Percentiles rank a stretch among this genome's conserved stretches.
Evolutionary conservation across 2,113 vertebrate species (phyloP).

Genomic region (Balaenoptera acutorostrata): DNA sequence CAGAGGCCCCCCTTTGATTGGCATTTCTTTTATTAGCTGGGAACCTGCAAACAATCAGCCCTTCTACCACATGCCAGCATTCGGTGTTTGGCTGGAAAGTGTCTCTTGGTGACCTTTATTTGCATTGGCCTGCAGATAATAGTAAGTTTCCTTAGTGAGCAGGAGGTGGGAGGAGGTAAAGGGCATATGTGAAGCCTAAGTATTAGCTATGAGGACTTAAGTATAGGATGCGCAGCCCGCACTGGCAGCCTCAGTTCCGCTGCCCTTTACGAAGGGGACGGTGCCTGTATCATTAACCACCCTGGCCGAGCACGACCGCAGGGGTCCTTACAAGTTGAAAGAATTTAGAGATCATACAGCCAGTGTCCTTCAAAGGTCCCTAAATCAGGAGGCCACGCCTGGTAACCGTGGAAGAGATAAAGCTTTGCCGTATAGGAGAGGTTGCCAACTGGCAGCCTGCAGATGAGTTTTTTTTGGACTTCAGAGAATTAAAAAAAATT

Average conservation of each 20-base stretch:
- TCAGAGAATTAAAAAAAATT: not conserved
- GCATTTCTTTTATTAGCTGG: constrained; percentile 68
- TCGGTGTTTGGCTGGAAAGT: constrained; percentile 24
- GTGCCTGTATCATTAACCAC: constrained; percentile 1
- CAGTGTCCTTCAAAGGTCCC: not conserved
- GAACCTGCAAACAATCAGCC: constrained; percentile 11
- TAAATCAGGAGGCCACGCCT: constrained; percentile 28
- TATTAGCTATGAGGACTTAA: constrained; percentile 58
- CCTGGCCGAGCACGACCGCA: not conserved
- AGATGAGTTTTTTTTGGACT: not conserved
- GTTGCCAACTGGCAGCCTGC: not conserved
- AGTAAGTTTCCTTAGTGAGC: constrained; percentile 52
- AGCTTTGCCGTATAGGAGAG: not conserved
- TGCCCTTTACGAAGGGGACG: constrained; percentile 54
- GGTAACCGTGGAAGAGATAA: not conserved
- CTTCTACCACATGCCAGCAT: constrained; percentile 24
- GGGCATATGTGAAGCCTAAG: constrained; percentile 20
- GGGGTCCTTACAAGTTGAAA: not conserved
- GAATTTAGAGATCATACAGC: not conserved
- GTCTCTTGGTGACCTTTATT: constrained; percentile 68
- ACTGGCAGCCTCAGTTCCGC: constrained; percentile 50
- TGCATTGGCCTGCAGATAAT: constrained; percentile 47
- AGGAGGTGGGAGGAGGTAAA: constrained; percentile 45
- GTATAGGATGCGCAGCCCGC: constrained; percentile 17
- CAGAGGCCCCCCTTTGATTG: constrained; percentile 41